Percentiles rank a stretch among this genome's conserved stretches.
These are phyloP conservation scores for Doryteuthis pealeii DNA, from an alignment of 1,140 invertebrate genomes.

Conservation along the genomic window DNA sequence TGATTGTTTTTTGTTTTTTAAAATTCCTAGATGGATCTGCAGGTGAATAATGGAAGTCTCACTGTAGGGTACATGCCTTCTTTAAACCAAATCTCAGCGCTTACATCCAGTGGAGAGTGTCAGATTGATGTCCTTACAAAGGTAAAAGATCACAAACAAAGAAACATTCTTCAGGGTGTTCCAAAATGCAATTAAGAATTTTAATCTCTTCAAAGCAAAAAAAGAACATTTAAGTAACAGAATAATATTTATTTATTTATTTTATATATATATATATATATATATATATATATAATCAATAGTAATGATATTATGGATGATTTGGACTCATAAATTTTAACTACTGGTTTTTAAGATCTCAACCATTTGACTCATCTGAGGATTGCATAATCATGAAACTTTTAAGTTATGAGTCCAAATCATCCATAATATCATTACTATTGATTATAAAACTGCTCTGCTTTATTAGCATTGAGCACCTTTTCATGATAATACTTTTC, in stretches of 20 bases:
- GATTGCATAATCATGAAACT: too few species aligned
- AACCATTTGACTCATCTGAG: too few species aligned
- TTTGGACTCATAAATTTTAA: too few species aligned
- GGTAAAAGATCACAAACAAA: constrained; percentile 28
- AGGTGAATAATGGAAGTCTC: constrained; percentile 66
- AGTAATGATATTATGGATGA: too few species aligned
- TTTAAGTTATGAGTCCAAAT: too few species aligned
- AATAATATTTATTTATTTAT: neutral
- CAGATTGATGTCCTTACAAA: constrained; percentile 62
- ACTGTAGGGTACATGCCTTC: constrained; percentile 69
- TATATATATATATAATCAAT: neutral
- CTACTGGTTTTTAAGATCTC: too few species aligned
- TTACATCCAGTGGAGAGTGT: constrained; percentile 69
- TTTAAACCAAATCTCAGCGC: constrained; percentile 71
- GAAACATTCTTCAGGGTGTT: neutral
- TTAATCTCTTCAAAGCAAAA: neutral
- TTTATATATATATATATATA: neutral
- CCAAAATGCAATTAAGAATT: neutral
- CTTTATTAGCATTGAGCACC: too few species aligned
- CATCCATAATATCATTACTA: too few species aligned
- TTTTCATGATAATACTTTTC: too few species aligned
- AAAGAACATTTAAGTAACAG: neutral
- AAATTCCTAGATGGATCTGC: constrained; percentile 21
- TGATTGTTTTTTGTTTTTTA: too few species aligned
- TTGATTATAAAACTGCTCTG: too few species aligned